These are phyloP conservation scores for Heteromormyrus szaboi DNA, from an alignment of 2,797 vertebrate genomes.

Conservation along the genomic window DNA sequence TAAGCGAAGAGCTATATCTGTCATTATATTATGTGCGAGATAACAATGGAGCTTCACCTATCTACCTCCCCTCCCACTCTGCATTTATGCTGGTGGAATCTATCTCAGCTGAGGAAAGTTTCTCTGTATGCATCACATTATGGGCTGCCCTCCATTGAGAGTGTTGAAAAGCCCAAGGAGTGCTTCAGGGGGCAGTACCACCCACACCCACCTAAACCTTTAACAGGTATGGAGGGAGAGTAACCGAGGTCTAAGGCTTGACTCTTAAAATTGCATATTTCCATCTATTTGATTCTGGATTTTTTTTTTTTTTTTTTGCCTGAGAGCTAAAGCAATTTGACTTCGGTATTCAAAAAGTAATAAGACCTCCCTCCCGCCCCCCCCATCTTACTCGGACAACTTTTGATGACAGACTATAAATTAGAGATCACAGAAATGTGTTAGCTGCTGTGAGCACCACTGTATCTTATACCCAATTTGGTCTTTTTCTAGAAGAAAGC, in stretches of 20 bases:
- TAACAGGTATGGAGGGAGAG: slow-evolving; percentile 52
- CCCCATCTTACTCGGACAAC: background rate
- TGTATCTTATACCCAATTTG: background rate
- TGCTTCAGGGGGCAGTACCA: slow-evolving; percentile 51
- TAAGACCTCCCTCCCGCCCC: background rate
- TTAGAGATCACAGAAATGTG: slow-evolving; percentile 16
- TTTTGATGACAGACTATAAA: slow-evolving; percentile 25
- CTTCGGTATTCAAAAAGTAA: background rate
- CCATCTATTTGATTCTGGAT: background rate
- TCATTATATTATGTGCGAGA: background rate
- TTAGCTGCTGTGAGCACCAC: slow-evolving; percentile 3
- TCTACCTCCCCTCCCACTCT: background rate
- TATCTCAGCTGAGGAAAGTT: slow-evolving; percentile 46
- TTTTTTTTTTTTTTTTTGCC: background rate
- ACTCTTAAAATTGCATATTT: background rate
- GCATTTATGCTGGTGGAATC: slow-evolving; percentile 55
- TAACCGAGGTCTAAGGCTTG: background rate
- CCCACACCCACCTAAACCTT: slow-evolving; percentile 44
- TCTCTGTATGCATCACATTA: slow-evolving; percentile 61
- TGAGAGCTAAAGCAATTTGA: background rate
- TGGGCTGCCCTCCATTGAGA: slow-evolving; percentile 43
- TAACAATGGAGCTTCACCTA: background rate
- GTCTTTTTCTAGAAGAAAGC: background rate
- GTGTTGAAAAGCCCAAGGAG: slow-evolving; percentile 49
- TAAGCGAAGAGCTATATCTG: background rate